phyloP scores from a whole-genome alignment of 2,888 invertebrate genomes.

The Prosapia bicincta region DNA sequence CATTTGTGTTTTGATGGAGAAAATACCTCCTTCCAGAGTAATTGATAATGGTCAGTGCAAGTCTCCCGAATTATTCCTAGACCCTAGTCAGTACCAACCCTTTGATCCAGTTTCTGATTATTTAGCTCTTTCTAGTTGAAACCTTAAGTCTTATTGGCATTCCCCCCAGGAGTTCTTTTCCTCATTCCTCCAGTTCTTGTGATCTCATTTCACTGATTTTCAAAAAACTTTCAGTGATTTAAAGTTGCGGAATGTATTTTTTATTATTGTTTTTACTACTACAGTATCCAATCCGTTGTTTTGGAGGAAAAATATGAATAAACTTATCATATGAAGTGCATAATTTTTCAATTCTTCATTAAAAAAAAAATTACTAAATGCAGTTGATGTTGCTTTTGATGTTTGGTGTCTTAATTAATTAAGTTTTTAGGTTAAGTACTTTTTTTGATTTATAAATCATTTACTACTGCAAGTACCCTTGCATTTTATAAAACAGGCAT shows the following conservation, averaged over 20 bases:
- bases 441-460: no score
- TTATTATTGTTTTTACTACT: not conserved
- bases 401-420: no score
- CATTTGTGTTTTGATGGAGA: constrained; percentile 56
- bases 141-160: not conserved
- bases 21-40: not conserved
- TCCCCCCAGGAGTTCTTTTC: not conserved
- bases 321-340: no score
- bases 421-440: no score
- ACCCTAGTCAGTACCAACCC: constrained; percentile 14
- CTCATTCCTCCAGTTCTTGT: not conserved
- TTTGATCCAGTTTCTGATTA: constrained; percentile 6
- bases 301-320: not conserved
- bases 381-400: no score
- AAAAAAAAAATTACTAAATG: no score
- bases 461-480: no score
- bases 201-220: not conserved
- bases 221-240: no score
- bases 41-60: not conserved
- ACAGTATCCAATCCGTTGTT: no score
- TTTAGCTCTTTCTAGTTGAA: not conserved
- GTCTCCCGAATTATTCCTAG: constrained; percentile 11
- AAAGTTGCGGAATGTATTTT: not conserved
- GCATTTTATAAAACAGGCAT: no score
- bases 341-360: no score